Conservation (phyloP, 2,797 vertebrate genomes). For the Tapera naevia region DNA sequence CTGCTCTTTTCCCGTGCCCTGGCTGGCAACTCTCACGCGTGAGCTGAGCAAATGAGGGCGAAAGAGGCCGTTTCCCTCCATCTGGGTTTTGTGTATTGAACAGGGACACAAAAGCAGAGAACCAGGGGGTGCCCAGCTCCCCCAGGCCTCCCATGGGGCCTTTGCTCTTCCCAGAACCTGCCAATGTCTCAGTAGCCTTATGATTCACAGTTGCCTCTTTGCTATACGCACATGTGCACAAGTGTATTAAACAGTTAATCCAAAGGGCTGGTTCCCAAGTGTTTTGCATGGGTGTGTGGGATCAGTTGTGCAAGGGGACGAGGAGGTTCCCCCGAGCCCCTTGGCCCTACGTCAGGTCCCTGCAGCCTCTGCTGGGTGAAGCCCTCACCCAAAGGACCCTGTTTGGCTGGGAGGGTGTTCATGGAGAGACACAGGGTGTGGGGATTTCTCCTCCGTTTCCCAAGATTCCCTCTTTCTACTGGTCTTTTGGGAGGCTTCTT, state of each 20-base stretch:
- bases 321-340: neutral
- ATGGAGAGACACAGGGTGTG: rapidly evolving
- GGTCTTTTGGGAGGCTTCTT: neutral
- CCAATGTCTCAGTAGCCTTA: constrained; percentile 77
- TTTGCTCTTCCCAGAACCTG: constrained; percentile 47
- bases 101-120: neutral
- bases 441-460: neutral
- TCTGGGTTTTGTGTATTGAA: neutral
- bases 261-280: constrained; percentile 67
- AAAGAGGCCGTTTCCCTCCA: neutral
- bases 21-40: neutral
- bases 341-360: neutral
- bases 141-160: neutral
- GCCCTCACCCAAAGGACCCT: rapidly evolving
- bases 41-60: neutral
- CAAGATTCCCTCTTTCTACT: neutral
- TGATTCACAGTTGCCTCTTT: constrained; percentile 81
- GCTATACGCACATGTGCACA: constrained; percentile 72
- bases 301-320: neutral
- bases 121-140: neutral
- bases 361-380: neutral
- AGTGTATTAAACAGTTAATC: constrained; percentile 73
- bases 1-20: neutral
- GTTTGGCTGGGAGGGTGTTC: no score
- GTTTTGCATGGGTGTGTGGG: constrained; percentile 30